Evolutionary conservation across 2,888 invertebrate species (phyloP).

Genomic region (Ormyrus rosae): DNA sequence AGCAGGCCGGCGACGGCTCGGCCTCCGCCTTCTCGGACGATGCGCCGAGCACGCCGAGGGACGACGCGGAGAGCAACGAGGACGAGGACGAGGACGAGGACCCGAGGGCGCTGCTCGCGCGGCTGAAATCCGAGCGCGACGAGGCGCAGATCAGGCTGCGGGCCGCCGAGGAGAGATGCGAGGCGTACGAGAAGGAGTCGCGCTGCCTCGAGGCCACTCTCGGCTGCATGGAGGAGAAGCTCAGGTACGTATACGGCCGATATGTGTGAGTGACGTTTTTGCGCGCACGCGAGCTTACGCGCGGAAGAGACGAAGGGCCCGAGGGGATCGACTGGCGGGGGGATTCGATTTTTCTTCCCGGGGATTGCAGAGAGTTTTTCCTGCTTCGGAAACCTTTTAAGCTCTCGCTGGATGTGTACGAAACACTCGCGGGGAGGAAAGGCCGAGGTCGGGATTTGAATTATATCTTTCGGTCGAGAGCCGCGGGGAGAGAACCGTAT

Average conservation of each 20-base stretch:
- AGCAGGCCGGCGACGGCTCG: too few relatives aligned
- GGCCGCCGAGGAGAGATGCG: slow-evolving; percentile 44
- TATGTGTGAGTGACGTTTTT: neutral
- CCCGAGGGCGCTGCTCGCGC: slow-evolving; percentile 29
- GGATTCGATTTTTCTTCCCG: neutral
- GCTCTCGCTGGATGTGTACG: too few relatives aligned
- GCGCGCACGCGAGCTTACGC: neutral
- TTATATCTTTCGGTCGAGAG: too few relatives aligned
- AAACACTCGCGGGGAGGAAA: too few relatives aligned
- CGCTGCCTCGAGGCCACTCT: slow-evolving; percentile 41
- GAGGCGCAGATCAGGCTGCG: slow-evolving; percentile 33
- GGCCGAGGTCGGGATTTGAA: too few relatives aligned
- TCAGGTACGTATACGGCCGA: slow-evolving; percentile 34
- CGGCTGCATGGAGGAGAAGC: slow-evolving; percentile 40
- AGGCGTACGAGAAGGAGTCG: slow-evolving; percentile 45
- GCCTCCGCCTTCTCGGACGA: too few relatives aligned
- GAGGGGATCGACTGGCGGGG: neutral
- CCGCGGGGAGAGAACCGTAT: too few relatives aligned
- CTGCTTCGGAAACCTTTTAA: too few relatives aligned
- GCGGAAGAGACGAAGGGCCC: neutral
- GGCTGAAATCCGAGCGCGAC: slow-evolving; percentile 37
- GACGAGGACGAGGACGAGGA: slow-evolving; percentile 26
- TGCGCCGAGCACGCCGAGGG: neutral
- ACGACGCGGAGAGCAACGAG: neutral
- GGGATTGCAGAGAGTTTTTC: neutral